These are phyloP conservation scores for Cranoglanis bouderius DNA, from an alignment of 2,113 vertebrate species.

Conservation along the genomic window DNA sequence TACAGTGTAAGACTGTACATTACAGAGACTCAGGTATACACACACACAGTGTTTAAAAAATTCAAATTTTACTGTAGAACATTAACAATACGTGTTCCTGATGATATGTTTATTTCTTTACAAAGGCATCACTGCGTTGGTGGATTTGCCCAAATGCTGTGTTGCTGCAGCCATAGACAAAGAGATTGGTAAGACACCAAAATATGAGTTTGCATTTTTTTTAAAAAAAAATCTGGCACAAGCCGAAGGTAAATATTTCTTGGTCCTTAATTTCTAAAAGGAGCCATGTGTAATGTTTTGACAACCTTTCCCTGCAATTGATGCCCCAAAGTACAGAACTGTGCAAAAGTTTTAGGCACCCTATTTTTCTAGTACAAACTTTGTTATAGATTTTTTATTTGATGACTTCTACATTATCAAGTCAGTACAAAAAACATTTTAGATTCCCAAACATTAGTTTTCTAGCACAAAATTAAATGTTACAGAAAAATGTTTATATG, in stretches of 20 bases:
- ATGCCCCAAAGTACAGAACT: too few species aligned
- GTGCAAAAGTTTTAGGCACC: too few species aligned
- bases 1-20: conserved; percentile 83
- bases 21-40: conserved; percentile 86
- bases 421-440: too few species aligned
- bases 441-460: too few species aligned
- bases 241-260: too few species aligned
- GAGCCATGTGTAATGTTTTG: neutral
- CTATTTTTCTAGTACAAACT: too few species aligned
- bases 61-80: neutral
- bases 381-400: too few species aligned
- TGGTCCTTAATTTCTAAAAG: neutral
- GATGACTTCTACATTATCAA: too few species aligned
- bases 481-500: too few species aligned
- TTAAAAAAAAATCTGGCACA: neutral
- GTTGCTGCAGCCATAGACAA: conserved; percentile 87
- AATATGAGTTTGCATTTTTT: neutral
- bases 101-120: neutral
- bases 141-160: conserved; percentile 88
- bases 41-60: neutral
- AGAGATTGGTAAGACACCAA: conserved; percentile 77
- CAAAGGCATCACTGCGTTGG: conserved; percentile 82
- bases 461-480: too few species aligned
- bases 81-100: neutral
- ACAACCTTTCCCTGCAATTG: neutral